Percentiles rank a stretch among this genome's conserved stretches.
Conservation (phyloP, 2,888 invertebrate species). For the Pollenia angustigena region DNA sequence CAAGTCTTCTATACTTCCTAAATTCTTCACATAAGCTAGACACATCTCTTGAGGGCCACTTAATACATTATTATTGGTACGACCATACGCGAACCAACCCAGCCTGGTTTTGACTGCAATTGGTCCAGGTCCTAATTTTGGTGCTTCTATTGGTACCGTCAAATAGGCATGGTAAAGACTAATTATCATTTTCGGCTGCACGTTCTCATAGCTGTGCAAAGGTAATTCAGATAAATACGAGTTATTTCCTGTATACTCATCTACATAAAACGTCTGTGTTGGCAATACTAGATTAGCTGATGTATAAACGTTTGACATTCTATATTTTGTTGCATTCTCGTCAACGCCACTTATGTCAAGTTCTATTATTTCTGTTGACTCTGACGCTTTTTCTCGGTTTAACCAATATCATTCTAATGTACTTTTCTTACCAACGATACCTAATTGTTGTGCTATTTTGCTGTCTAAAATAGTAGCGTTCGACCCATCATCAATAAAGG, state of each 20-base stretch:
- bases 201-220: background rate
- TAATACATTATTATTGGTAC: background rate
- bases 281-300: too few species aligned
- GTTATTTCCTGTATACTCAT: too few species aligned
- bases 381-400: constrained; percentile 22
- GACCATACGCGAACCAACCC: constrained; percentile 6
- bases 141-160: constrained; percentile 13
- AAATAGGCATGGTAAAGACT: constrained; percentile 17
- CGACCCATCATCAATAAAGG: constrained; percentile 11
- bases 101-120: constrained; percentile 5
- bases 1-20: background rate
- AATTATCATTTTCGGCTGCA: constrained; percentile 11
- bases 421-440: constrained; percentile 21
- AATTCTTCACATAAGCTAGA: background rate
- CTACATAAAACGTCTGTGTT: too few species aligned
- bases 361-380: constrained; percentile 12
- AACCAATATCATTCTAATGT: constrained; percentile 11
- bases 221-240: background rate
- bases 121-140: constrained; percentile 1
- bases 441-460: constrained; percentile 6
- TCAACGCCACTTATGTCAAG: constrained; percentile 12
- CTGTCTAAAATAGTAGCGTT: background rate
- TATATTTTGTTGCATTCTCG: too few species aligned
- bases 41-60: background rate
- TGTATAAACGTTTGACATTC: too few species aligned